Evolutionary conservation across 2,888 invertebrate species (phyloP).

Genomic region (Furcula furcula): DNA sequence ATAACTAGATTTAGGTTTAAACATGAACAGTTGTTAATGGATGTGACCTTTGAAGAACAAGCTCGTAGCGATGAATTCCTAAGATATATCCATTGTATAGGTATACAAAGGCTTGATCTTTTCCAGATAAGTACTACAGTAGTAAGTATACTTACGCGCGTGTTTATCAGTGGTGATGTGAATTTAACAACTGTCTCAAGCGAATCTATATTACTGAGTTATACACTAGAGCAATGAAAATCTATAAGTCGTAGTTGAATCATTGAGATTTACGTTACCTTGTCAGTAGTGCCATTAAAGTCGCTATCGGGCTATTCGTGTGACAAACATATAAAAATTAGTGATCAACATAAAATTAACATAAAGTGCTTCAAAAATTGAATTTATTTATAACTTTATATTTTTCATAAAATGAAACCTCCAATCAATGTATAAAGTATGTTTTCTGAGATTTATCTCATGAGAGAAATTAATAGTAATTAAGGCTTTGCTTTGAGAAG

Average conservation of each 20-base stretch:
- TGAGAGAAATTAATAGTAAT: constrained; percentile 2
- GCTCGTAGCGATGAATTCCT: too few relatives aligned
- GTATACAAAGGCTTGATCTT: too few relatives aligned
- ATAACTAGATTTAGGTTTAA: constrained; percentile 15
- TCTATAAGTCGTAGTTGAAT: constrained; percentile 46
- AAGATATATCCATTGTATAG: too few relatives aligned
- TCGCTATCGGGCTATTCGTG: constrained; percentile 96
- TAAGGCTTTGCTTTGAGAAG: constrained; percentile 6
- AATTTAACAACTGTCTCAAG: too few relatives aligned
- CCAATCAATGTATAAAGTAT: constrained; percentile 33
- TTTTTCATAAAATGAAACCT: too few relatives aligned
- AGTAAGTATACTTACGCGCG: too few relatives aligned
- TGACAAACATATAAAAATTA: constrained; percentile 84
- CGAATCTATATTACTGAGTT: too few relatives aligned
- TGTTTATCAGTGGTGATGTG: too few relatives aligned
- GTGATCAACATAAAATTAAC: constrained; percentile 55
- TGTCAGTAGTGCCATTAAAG: constrained; percentile 96
- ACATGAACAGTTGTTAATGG: too few relatives aligned
- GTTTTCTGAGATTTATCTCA: constrained; percentile 2
- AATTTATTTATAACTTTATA: constrained; percentile 25
- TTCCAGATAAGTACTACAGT: too few relatives aligned
- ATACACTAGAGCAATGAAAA: too few relatives aligned
- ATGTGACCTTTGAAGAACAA: too few relatives aligned
- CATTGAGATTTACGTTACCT: constrained; percentile 86
- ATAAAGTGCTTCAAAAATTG: constrained; percentile 17